Conservation (phyloP, 2,113 vertebrate species). For the Mesocricetus auratus region DNA sequence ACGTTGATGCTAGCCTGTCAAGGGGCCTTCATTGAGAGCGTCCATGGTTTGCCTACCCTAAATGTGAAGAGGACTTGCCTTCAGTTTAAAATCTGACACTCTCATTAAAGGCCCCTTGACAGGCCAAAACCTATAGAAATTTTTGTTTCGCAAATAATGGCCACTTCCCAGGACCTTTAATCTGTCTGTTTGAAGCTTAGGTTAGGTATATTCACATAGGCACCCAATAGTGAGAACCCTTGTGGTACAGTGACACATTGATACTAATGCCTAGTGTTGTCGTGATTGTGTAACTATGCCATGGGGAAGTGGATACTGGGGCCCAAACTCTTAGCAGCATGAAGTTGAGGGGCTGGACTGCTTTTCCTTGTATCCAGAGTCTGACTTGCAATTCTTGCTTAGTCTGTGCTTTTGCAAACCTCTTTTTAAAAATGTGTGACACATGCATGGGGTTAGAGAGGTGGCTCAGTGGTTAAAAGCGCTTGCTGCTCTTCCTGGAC, state of each 20-base stretch:
- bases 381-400: background rate
- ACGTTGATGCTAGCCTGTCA: background rate
- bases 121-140: background rate
- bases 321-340: background rate
- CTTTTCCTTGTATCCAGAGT: background rate
- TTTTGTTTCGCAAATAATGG: conserved; percentile 33
- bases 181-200: background rate
- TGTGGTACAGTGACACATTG: background rate
- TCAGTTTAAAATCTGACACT: background rate
- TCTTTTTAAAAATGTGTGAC: background rate
- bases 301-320: background rate
- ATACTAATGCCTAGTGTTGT: background rate
- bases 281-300: background rate
- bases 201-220: conserved; percentile 34
- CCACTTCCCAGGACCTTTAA: conserved; percentile 4
- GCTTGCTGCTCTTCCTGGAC: background rate
- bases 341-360: background rate
- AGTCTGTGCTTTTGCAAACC: conserved; percentile 32
- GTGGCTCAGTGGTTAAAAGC: background rate
- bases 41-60: background rate
- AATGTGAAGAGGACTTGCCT: background rate
- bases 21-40: background rate
- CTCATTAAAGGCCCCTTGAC: no score
- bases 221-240: conserved; percentile 2
- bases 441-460: background rate